phyloP scores from a whole-genome alignment of 2,888 invertebrate species.

The Notodonta ziczac region DNA sequence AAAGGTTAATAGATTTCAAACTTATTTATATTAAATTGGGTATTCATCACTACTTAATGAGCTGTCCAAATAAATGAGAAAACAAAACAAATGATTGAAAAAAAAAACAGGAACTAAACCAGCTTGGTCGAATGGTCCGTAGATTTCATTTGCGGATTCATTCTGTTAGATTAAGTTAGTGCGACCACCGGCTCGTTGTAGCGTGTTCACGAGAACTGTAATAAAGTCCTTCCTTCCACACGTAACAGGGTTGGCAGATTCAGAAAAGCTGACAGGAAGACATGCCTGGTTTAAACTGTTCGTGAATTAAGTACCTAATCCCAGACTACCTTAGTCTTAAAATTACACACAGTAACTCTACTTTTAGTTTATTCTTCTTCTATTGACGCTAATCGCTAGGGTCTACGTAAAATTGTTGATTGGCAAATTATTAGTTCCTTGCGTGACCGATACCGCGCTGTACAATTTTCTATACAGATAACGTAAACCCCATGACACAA shows the following conservation, averaged over 20 bases:
- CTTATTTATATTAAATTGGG: not conserved
- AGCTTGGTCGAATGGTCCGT: slow-evolving; percentile 59
- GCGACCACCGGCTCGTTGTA: slow-evolving; percentile 64
- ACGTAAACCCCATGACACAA: no score
- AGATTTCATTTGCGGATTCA: slow-evolving; percentile 73
- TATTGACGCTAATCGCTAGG: no score
- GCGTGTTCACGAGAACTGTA: slow-evolving; percentile 73
- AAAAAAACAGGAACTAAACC: slow-evolving; percentile 10
- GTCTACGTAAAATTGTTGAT: no score
- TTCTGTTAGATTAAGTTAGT: slow-evolving; percentile 75
- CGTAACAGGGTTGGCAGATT: slow-evolving; percentile 36
- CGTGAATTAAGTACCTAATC: no score
- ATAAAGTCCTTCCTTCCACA: slow-evolving; percentile 68
- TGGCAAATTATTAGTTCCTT: no score
- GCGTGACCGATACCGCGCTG: no score
- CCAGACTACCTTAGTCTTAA: no score
- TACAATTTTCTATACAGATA: no score
- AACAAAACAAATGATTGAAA: slow-evolving; percentile 15
- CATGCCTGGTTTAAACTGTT: no score
- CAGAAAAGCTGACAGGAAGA: slow-evolving; percentile 4
- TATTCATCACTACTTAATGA: slow-evolving; percentile 9
- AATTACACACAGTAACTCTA: no score
- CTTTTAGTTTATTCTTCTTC: no score
- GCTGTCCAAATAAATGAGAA: slow-evolving; percentile 21
- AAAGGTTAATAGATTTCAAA: no score